Base-by-base conservation (phyloP, 2,888 invertebrate genomes). In the Portevinia maculata region DNA sequence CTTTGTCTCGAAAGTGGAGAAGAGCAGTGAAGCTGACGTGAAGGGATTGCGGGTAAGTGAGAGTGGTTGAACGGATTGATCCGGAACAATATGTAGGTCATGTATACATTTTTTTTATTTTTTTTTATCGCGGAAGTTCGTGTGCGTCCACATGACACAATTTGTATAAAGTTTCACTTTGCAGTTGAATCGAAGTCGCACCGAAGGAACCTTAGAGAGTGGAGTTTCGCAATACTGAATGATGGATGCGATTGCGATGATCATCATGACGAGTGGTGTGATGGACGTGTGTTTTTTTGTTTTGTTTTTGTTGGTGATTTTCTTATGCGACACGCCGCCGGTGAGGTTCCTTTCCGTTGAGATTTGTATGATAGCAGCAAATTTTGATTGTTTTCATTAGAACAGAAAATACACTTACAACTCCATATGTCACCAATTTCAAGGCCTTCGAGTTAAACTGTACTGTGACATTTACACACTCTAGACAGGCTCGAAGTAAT, bases 1-100 rank as follows among this genome's bases (percentile, higher is more conserved):
- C 91, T 98, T 97, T 91, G 94, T 98, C 75, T 97, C 97, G 19
- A 94, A 95, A 87, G 95, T 98, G 7, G 96, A 97, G 85, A 93
- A 94, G 32, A 96, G 95, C 70, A 96, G 97, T 1, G 97, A 97
- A 89, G 98, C 98, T 0, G 94, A 96, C 87, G 92, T 94, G 57
- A 96, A 96, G 90, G 98, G 98, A 84, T 91, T 98, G 59, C 94
- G 94, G 93, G 98, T 97, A 91, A 92, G 92, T 88, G 67, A 50
- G 44, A 8, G 55, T 50, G 75, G 62, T 75, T 75, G 30, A 64
- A 62, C 34, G 60, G 32, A 67, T 70, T 74, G 55, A 41, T 60
- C 53, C 65, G 79, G 73, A 73, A 60, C 62, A 70, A 81, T 65
- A 83, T 83, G 28, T 78, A 44, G 83, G 83, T 83, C 83, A 78